These are phyloP conservation scores for Chelidonichthys spinosus DNA, from an alignment of 2,797 vertebrate genomes.

Conservation along the genomic window DNA sequence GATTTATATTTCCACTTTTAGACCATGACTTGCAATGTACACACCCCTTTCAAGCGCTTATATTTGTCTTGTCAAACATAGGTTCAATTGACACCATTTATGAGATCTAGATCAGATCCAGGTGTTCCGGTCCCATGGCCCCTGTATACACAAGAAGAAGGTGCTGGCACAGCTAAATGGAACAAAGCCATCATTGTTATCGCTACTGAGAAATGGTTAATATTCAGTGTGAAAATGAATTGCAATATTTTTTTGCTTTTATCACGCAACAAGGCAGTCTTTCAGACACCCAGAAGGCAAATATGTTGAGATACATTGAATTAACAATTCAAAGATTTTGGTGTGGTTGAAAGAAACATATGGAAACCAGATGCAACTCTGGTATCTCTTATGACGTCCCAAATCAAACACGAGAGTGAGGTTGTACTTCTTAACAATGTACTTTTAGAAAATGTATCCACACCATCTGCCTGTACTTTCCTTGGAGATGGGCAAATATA, in stretches of 20 bases:
- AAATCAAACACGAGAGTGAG: neutral
- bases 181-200: neutral
- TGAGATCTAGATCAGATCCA: neutral
- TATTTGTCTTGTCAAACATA: too few relatives aligned
- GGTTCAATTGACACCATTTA: neutral
- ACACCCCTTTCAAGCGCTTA: too few relatives aligned
- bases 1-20: too few relatives aligned
- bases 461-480: too few relatives aligned
- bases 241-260: neutral
- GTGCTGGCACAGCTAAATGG: neutral
- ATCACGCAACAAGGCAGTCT: neutral
- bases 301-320: neutral
- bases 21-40: too few relatives aligned
- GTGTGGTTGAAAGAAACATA: neutral
- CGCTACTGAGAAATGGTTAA: too few relatives aligned
- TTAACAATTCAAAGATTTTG: neutral
- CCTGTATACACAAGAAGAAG: neutral
- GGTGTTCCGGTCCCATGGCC: neutral
- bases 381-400: neutral
- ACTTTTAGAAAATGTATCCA: neutral
- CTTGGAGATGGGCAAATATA: too few relatives aligned
- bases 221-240: neutral
- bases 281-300: neutral
- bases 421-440: neutral
- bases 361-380: conserved; percentile 4